Conservation (phyloP, 2,797 vertebrate genomes). For the Vespertilio murinus region DNA sequence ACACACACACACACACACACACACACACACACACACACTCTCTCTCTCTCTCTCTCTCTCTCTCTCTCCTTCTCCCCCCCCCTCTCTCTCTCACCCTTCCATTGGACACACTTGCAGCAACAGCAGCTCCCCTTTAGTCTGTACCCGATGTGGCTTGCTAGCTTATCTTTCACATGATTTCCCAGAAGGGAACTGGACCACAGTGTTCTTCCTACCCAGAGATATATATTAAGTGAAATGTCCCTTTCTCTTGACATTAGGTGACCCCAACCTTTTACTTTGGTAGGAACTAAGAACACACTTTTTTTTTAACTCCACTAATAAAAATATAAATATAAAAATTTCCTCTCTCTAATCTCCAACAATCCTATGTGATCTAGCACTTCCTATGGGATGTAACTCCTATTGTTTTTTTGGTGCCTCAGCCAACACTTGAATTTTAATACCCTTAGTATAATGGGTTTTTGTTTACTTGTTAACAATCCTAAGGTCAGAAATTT, state of each 20-base stretch:
- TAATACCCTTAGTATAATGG: neutral
- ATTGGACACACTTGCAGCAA: neutral
- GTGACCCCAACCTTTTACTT: neutral
- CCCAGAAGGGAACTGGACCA: neutral
- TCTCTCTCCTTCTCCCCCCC: too few relatives aligned
- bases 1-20: neutral
- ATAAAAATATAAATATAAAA: neutral
- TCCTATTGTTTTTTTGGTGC: neutral
- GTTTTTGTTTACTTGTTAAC: slow-evolving; percentile 27
- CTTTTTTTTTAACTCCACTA: neutral
- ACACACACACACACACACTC: neutral
- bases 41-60: too few relatives aligned
- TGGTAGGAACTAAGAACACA: neutral
- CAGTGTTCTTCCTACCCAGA: neutral
- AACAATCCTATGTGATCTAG: neutral
- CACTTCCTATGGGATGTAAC: neutral
- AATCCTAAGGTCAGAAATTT: slow-evolving; percentile 12
- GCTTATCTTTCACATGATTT: neutral
- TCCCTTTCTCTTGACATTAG: neutral
- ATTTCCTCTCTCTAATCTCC: neutral
- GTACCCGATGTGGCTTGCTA: neutral
- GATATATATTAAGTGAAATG: neutral
- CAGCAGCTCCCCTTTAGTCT: neutral
- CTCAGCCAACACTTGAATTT: neutral
- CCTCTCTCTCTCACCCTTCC: too few relatives aligned